These are phyloP conservation scores for Leucophenga maculata DNA, from an alignment of 2,888 invertebrate genomes.

Conservation along the genomic window DNA sequence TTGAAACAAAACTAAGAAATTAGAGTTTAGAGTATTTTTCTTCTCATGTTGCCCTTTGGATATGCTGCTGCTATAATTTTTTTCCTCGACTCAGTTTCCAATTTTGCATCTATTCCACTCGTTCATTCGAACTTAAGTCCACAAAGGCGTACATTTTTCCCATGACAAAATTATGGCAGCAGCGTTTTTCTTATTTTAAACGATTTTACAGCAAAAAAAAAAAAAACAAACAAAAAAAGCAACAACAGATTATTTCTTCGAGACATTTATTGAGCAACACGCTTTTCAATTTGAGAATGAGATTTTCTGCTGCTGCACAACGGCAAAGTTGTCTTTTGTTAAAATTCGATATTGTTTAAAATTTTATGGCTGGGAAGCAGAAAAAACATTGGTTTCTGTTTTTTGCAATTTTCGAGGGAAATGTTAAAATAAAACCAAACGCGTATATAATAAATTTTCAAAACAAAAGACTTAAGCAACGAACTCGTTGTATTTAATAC, in stretches of 20 bases:
- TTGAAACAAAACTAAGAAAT: not conserved
- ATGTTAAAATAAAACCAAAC: slow-evolving; percentile 2
- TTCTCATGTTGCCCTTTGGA: slow-evolving; percentile 1
- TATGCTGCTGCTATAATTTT: not conserved
- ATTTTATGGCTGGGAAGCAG: slow-evolving; percentile 61
- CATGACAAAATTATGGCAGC: slow-evolving; percentile 59
- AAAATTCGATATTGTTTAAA: slow-evolving; percentile 58
- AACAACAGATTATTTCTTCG: slow-evolving; percentile 20
- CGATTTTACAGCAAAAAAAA: slow-evolving; percentile 26
- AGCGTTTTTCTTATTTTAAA: slow-evolving; percentile 56
- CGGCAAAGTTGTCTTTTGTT: slow-evolving; percentile 38
- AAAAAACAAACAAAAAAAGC: not conserved
- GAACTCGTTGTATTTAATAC: slow-evolving; percentile 39
- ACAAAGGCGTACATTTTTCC: slow-evolving; percentile 53
- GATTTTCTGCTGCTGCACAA: not conserved
- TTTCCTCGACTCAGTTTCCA: not conserved
- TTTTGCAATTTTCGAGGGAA: not conserved
- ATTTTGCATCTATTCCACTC: not conserved
- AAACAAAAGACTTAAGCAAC: slow-evolving; percentile 59
- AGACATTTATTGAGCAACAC: slow-evolving; percentile 53
- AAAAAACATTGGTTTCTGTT: not conserved
- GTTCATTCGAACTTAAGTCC: not conserved
- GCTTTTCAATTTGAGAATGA: slow-evolving; percentile 15
- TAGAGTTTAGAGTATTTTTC: not conserved
- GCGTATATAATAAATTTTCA: no score